Evolutionary conservation across 2,113 vertebrate genomes (phyloP).

Genomic region (Myiagra hebetior): DNA sequence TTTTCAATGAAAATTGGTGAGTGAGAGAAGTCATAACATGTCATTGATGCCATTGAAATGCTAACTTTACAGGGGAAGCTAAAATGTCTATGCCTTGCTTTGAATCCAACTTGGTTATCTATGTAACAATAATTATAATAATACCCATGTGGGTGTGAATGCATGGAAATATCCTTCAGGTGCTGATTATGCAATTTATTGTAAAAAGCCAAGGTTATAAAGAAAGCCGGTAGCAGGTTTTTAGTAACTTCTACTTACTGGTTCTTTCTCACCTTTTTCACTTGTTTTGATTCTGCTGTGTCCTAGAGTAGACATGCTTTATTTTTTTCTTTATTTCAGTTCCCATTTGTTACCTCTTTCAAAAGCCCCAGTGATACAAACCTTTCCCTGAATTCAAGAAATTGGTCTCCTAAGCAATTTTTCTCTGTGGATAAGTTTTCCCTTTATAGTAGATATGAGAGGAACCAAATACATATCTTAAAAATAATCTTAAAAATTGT

Average conservation of each 20-base stretch:
- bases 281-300: neutral
- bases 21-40: neutral
- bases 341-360: neutral
- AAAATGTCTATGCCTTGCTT: neutral
- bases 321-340: neutral
- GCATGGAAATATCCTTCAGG: neutral
- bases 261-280: neutral
- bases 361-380: neutral
- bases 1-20: neutral
- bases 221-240: neutral
- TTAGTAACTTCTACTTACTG: neutral
- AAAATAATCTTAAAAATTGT: neutral
- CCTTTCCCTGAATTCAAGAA: neutral
- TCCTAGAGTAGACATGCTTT: neutral
- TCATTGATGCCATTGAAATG: neutral
- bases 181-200: neutral
- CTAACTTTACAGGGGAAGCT: neutral
- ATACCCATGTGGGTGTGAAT: neutral
- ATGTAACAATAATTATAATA: neutral
- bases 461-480: accelerated
- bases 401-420: neutral
- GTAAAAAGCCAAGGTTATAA: neutral
- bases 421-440: neutral
- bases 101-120: neutral
- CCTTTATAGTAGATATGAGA: neutral